These are phyloP conservation scores for Chaitophorus viminalis DNA, from an alignment of 2,888 invertebrate species.

Conservation along the genomic window DNA sequence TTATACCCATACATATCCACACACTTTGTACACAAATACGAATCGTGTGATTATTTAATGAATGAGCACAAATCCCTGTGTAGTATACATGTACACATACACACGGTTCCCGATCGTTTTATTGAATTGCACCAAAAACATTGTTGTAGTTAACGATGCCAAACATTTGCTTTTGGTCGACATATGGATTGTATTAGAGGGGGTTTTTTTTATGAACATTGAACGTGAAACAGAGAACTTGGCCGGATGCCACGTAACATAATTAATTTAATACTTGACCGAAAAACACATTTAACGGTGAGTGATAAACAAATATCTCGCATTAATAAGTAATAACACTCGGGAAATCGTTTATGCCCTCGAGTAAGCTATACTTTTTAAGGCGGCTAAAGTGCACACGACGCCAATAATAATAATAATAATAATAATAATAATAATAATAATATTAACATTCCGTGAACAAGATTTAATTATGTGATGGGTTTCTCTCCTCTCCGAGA, in stretches of 20 bases:
- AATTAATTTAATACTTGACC: conserved; percentile 42
- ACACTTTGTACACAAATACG: not conserved
- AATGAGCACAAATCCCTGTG: not conserved
- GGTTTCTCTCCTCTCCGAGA: not conserved
- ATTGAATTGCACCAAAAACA: conserved; percentile 19
- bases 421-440: too few species aligned
- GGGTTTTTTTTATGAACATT: conserved; percentile 10
- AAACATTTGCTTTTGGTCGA: conserved; percentile 28
- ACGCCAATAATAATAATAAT: not conserved
- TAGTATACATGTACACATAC: not conserved
- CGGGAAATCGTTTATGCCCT: not conserved
- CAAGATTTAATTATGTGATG: not conserved
- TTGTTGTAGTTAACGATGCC: conserved; percentile 38
- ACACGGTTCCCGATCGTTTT: conserved; percentile 3
- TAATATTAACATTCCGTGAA: not conserved
- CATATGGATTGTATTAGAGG: conserved; percentile 3
- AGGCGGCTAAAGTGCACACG: not conserved
- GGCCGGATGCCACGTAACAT: not conserved
- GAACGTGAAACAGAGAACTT: conserved; percentile 35
- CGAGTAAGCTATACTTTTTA: not conserved
- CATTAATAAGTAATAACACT: not conserved
- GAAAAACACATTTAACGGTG: conserved; percentile 37
- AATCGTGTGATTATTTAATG: conserved; percentile 3
- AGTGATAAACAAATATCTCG: conserved; percentile 24
- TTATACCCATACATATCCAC: not conserved